Conservation (phyloP, 2,797 vertebrate genomes). For the Poliocrania exsul region DNA sequence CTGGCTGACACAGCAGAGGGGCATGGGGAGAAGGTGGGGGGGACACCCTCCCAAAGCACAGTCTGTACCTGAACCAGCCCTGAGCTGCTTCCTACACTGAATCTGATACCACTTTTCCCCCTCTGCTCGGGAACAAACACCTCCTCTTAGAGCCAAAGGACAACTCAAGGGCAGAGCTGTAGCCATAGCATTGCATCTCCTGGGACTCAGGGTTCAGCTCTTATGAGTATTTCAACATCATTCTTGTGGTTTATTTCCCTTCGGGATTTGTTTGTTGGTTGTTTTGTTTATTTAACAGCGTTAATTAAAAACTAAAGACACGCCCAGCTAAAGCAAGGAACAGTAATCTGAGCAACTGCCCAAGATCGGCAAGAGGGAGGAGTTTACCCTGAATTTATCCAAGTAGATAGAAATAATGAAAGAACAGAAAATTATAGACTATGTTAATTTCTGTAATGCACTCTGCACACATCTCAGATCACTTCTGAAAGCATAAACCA, state of each 20-base stretch:
- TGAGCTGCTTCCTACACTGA: not conserved
- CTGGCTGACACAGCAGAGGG: not conserved
- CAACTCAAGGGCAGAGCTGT: constrained; percentile 5
- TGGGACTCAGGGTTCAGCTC: not conserved
- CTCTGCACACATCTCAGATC: not conserved
- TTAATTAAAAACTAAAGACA: constrained; percentile 68
- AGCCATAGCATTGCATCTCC: not conserved
- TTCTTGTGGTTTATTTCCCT: constrained; percentile 57
- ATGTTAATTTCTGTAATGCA: not conserved
- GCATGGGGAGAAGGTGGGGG: rapidly evolving
- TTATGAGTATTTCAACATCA: constrained; percentile 40
- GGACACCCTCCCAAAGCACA: not conserved
- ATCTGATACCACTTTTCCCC: not conserved
- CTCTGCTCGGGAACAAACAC: not conserved
- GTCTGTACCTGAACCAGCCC: not conserved
- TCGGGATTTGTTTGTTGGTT: constrained; percentile 62
- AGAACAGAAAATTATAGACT: not conserved
- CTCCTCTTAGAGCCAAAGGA: constrained; percentile 12
- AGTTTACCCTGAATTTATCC: constrained; percentile 18
- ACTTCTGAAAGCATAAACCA: not conserved
- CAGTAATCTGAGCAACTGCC: constrained; percentile 24
- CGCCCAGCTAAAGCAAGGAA: constrained; percentile 35
- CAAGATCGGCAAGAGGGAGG: constrained; percentile 11
- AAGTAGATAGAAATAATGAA: not conserved
- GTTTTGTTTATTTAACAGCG: constrained; percentile 60